Evolutionary conservation across 2,113 vertebrate genomes (phyloP), one percentile per base, ranked within the genome.

Genomic region (Sebastes fasciatus): DNA sequence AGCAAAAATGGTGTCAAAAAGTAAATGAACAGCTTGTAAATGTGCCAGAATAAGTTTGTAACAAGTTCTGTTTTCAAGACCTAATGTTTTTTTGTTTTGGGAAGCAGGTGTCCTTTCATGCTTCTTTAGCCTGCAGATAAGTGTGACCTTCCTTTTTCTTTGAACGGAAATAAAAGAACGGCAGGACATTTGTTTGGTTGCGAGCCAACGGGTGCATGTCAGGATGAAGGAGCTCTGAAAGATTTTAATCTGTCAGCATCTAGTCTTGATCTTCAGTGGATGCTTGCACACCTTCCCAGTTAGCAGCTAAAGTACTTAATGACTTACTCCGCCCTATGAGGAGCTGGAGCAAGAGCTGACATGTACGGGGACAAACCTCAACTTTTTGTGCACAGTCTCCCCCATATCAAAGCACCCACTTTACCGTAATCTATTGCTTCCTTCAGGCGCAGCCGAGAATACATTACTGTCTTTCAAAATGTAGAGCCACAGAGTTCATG

Each of bases 331-430:
- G 42, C 40, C 63, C 48, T 21, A 7, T 16, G 43, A 73, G 51
- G 86, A 65, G 57, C 21, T 21, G 74, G 45, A 62, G 67, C 93
- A 89, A 79, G 91, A 89, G 9, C 77, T 16, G 75, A 83, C 93
- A 91, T 45, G 93, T 57, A 67, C 45, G 1, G 42, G 26, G 62
- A 65, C 77, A 72, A 43, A 80, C 77, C 66, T 65, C 16, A 70
- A 83, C 77, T 82, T 75, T 66, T 77, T 82, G 58, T 46, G 61
- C 42, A 63, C 46, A 48, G 52, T 76, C 70, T 77, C 60, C 10
- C 26, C 21, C 72, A 11, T 71, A 87, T 86, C 58, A 84, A 85
- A 86, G 63, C 57, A 67, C 26, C 62, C 23, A 58, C 43, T 60
- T 34, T 45, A 45, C 70, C 65, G 46, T 75, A 67, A 78, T 77